Percentiles rank a stretch among this genome's conserved stretches.
Evolutionary conservation across 2,113 vertebrate species (phyloP).

Genomic region (Agapornis roseicollis): DNA sequence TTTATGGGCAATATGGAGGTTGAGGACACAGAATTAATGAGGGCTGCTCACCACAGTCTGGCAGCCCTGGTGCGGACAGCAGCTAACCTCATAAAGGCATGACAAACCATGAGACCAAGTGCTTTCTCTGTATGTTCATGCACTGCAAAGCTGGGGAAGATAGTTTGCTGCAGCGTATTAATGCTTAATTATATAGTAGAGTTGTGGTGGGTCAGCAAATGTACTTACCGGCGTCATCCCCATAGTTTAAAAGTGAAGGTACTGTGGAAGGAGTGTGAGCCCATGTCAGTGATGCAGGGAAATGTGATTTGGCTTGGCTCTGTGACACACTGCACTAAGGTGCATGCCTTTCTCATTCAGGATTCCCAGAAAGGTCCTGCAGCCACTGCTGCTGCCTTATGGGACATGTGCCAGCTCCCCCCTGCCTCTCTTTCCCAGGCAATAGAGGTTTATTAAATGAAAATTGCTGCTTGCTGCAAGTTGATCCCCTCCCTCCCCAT

Average conservation of each 20-base stretch:
- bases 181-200: neutral
- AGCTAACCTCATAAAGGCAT: accelerated
- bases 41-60: neutral
- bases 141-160: neutral
- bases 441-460: neutral
- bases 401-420: neutral
- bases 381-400: accelerated
- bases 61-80: neutral
- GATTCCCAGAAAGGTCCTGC: neutral
- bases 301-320: too few relatives aligned
- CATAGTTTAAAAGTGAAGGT: neutral
- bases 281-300: neutral
- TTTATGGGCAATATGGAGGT: accelerated
- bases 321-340: neutral
- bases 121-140: neutral
- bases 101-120: neutral
- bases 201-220: neutral
- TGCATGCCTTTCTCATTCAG: neutral
- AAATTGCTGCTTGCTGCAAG: neutral
- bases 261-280: accelerated
- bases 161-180: neutral
- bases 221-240: neutral
- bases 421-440: neutral
- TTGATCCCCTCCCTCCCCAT: neutral
- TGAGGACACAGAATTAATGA: neutral